Evolutionary conservation across 35 echinoderm and acorn worm species (phyloP), one percentile per base, ranked within the genome.

Genomic region (Diadema setosum): DNA sequence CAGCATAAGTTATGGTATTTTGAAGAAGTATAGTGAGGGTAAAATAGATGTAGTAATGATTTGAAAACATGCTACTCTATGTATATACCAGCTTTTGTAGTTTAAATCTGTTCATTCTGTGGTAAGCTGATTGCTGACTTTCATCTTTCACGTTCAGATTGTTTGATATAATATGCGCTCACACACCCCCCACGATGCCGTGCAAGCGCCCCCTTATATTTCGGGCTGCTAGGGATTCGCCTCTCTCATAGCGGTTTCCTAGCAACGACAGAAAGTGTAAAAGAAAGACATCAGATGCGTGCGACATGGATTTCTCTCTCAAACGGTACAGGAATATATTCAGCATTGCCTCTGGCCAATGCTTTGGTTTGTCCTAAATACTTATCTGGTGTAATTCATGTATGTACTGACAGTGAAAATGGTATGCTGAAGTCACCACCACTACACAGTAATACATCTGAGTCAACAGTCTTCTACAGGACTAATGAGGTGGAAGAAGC

Each of bases 111-210:
- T n/a, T n/a, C n/a, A n/a, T n/a, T n/a, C n/a, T n/a, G n/a, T 42
- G 40, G 73, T 78, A 44, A 78, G 73, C 73, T 78, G 73, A 78
- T 78, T 7, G 73, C 73, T 78, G 73, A 78, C 33, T 78, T 44
- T 78, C 9, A 78, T 78, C 73, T 78, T 36, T 78, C 37, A 78
- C 73, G 73, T 41, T 78, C 73, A 78, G 73, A 78, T 78, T 78
- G 73, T 78, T 78, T 78, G 73, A 78, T 78, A 35, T 41, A 78
- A 78, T 78, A 78, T 78, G 39, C 73, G 73, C 36, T 78, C 73
- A 78, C 73, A 78, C 73, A 78, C 36, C 73, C 39, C 39, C 40
- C 16, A 23, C 39, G 73, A 44, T 44, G 67, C 73, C 7, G 24
- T 78, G 35, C 73, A 78, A 78, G 73, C 35, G 73, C 73, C 73